Conservation (phyloP, 1,140 invertebrate genomes). For the Bursaphelenchus mucronatus region DNA sequence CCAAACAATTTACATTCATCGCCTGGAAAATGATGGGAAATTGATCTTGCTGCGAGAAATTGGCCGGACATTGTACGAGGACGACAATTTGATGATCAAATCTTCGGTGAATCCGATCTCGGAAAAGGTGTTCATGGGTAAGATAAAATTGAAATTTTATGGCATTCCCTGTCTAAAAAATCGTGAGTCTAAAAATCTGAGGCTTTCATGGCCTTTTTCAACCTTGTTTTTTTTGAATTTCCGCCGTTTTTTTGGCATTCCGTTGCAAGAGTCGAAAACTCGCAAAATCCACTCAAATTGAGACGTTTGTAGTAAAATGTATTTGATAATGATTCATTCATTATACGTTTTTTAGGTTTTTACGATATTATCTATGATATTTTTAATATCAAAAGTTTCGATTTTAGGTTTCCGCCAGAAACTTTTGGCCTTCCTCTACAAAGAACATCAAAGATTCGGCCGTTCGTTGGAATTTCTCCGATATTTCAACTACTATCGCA, state of each 20-base stretch:
- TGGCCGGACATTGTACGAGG: slow-evolving; percentile 35
- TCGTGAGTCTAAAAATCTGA: too few species aligned
- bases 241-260: slow-evolving; percentile 3
- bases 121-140: slow-evolving; percentile 38
- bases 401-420: slow-evolving; percentile 40
- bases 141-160: slow-evolving; percentile 7
- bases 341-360: not conserved
- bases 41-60: slow-evolving; percentile 34
- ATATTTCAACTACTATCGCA: slow-evolving; percentile 31
- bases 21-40: slow-evolving; percentile 31
- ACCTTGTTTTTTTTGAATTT: too few species aligned
- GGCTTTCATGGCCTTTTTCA: too few species aligned
- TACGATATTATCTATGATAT: not conserved
- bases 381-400: not conserved
- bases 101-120: slow-evolving; percentile 22
- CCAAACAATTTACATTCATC: slow-evolving; percentile 45
- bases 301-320: not conserved
- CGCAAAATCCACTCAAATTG: slow-evolving; percentile 6
- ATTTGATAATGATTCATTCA: not conserved
- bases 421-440: slow-evolving; percentile 41
- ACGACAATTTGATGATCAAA: slow-evolving; percentile 18
- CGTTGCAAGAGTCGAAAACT: slow-evolving; percentile 17
- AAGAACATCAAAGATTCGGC: slow-evolving; percentile 26
- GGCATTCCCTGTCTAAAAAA: too few species aligned
- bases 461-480: slow-evolving; percentile 26